phyloP scores from a whole-genome alignment of 2,888 invertebrate genomes.

The Tetragonula carbonaria region DNA sequence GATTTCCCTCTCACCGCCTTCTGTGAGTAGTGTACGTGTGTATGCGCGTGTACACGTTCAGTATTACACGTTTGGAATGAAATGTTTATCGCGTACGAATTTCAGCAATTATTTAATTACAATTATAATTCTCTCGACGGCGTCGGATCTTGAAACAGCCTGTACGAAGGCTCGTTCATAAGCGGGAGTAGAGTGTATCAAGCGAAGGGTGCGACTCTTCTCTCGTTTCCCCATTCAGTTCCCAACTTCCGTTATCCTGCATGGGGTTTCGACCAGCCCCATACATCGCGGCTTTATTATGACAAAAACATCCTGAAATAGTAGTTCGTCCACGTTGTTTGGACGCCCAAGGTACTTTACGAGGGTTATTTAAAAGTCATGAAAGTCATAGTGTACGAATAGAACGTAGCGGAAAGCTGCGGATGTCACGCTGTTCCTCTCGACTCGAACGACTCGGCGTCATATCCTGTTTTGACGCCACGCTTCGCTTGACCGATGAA shows the following conservation, averaged over 20 bases:
- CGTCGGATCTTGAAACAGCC: not conserved
- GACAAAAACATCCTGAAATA: constrained; percentile 73
- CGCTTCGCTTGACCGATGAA: not conserved
- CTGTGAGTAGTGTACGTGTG: not conserved
- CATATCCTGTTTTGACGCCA: constrained; percentile 9
- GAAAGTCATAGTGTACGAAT: not conserved
- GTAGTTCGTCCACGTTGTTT: constrained; percentile 67
- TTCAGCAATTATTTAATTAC: not conserved
- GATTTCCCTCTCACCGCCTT: constrained; percentile 72
- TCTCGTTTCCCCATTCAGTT: constrained; percentile 68
- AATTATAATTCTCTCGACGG: not conserved
- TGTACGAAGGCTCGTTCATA: not conserved
- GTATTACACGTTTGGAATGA: too few relatives aligned
- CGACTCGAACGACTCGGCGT: not conserved
- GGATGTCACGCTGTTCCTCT: not conserved
- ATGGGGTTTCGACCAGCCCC: constrained; percentile 66
- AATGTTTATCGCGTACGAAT: not conserved
- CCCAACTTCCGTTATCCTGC: constrained; percentile 71
- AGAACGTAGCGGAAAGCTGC: not conserved
- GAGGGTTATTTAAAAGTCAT: constrained; percentile 49
- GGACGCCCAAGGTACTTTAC: constrained; percentile 48
- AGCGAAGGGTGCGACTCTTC: constrained; percentile 72
- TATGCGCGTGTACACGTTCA: too few relatives aligned
- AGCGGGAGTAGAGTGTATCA: constrained; percentile 65
- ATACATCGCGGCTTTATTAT: constrained; percentile 67